These are phyloP conservation scores for Acromyrmex echinatior DNA, from an alignment of 1,140 invertebrate genomes.

Conservation along the genomic window DNA sequence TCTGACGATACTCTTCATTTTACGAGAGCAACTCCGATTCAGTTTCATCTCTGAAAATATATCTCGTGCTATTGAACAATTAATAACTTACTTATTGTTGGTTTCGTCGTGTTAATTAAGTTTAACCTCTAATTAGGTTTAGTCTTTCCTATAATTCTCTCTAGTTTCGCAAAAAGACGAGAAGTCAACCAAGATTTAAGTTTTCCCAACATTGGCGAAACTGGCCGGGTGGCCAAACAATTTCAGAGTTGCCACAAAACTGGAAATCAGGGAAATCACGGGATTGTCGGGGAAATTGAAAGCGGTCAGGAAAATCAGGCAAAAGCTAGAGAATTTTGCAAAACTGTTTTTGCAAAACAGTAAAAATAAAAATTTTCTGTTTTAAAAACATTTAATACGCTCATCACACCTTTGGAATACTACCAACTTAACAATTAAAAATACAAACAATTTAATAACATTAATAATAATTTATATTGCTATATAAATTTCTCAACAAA, in stretches of 20 bases:
- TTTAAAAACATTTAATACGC: too few species aligned
- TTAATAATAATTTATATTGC: too few species aligned
- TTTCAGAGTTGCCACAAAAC: neutral
- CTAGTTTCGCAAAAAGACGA: conserved; percentile 15
- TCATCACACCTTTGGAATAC: too few species aligned
- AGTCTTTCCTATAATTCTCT: neutral
- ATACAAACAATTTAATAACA: too few species aligned
- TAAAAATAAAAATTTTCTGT: too few species aligned
- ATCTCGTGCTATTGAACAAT: neutral
- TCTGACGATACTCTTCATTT: neutral
- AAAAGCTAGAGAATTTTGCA: too few species aligned
- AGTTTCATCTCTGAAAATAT: neutral
- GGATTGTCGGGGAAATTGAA: too few species aligned
- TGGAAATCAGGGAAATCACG: too few species aligned
- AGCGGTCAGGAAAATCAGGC: too few species aligned
- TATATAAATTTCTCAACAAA: too few species aligned
- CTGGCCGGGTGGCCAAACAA: neutral
- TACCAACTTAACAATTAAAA: too few species aligned
- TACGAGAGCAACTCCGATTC: neutral
- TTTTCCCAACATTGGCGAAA: conserved; percentile 2
- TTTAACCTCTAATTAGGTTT: neutral
- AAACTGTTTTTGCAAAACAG: too few species aligned
- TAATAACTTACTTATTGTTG: neutral
- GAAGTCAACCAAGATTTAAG: conserved; percentile 17
- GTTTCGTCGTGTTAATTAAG: conserved; percentile 6